These are phyloP conservation scores for Andrena camellia DNA, from an alignment of 2,888 invertebrate species.

Conservation along the genomic window DNA sequence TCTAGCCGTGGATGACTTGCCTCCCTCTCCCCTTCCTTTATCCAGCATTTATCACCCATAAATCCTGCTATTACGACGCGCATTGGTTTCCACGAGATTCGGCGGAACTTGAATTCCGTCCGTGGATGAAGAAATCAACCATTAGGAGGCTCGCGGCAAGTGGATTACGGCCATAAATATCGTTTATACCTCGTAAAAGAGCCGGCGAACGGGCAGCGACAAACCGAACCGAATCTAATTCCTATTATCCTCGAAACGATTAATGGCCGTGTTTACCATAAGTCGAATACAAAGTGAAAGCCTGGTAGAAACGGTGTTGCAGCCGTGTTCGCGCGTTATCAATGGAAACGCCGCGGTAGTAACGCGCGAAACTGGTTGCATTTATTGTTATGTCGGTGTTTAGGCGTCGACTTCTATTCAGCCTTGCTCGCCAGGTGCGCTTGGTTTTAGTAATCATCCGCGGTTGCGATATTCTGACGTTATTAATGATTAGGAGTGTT, in stretches of 20 bases:
- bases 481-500: too few relatives aligned
- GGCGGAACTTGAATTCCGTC: conserved; percentile 39
- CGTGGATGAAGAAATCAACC: conserved; percentile 53
- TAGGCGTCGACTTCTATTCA: conserved; percentile 8
- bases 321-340: conserved; percentile 18
- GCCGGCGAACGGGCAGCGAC: conserved; percentile 36
- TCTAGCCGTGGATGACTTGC: conserved; percentile 18
- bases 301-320: conserved; percentile 3
- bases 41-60: conserved; percentile 47
- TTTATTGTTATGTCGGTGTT: conserved; percentile 15
- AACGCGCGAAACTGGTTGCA: background rate
- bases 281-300: conserved; percentile 52
- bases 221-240: conserved; percentile 53
- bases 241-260: conserved; percentile 54
- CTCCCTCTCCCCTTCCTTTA: background rate
- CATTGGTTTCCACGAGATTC: conserved; percentile 44
- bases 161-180: conserved; percentile 60
- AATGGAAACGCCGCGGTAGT: conserved; percentile 2
- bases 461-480: background rate
- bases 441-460: too few relatives aligned
- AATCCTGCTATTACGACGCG: conserved; percentile 49
- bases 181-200: conserved; percentile 52
- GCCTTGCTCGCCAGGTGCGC: conserved; percentile 6
- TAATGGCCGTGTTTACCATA: conserved; percentile 53
- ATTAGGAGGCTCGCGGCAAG: conserved; percentile 26